Conservation (phyloP, 2,113 vertebrate species). For the Pionites leucogaster region DNA sequence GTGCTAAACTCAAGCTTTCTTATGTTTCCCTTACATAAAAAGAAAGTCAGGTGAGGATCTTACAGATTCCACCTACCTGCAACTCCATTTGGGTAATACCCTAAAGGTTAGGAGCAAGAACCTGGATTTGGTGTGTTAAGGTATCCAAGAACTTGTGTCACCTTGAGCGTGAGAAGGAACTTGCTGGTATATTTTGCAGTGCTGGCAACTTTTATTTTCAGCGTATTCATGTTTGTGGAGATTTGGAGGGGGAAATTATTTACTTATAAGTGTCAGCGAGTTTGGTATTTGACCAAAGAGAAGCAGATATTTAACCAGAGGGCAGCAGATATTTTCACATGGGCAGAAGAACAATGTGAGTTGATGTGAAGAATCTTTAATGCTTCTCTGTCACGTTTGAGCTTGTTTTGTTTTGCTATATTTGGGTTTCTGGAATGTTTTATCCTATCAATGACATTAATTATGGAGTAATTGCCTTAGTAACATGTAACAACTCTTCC, state of each 20-base stretch:
- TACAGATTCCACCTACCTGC: background rate
- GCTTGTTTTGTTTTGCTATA: slow-evolving; percentile 44
- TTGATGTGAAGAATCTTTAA: background rate
- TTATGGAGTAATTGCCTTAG: slow-evolving; percentile 56
- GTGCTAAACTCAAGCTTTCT: background rate
- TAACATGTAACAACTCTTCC: slow-evolving; percentile 55
- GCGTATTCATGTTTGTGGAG: background rate
- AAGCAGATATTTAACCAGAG: background rate
- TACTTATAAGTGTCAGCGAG: background rate
- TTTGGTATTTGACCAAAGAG: background rate
- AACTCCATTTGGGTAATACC: background rate
- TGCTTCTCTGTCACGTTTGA: background rate
- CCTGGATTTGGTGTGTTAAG: background rate
- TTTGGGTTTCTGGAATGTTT: slow-evolving; percentile 47
- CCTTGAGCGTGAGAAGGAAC: background rate
- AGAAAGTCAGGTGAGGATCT: background rate
- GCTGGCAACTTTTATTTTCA: background rate
- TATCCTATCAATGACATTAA: slow-evolving; percentile 62
- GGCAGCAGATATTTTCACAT: background rate
- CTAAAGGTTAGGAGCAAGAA: background rate
- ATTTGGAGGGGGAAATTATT: rapidly evolving
- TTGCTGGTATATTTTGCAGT: background rate
- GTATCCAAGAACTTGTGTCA: background rate
- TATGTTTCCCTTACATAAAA: background rate
- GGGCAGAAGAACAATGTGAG: background rate